phyloP scores from a whole-genome alignment of 2,888 invertebrate genomes.

The Antheraea assamensis region DNA sequence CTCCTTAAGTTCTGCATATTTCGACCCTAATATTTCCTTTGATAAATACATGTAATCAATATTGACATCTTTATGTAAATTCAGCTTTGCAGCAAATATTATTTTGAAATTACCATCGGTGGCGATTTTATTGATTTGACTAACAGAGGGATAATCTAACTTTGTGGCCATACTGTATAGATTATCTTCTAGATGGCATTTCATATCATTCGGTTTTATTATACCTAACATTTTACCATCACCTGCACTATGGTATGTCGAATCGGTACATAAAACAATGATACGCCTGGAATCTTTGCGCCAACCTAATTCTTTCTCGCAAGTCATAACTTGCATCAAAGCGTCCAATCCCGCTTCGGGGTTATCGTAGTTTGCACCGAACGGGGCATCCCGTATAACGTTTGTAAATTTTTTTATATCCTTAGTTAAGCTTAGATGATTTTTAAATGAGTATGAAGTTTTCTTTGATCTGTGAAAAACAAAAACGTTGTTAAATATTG shows the following conservation, averaged over 20 bases:
- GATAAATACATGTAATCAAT: slow-evolving; percentile 79
- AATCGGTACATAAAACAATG: slow-evolving; percentile 90
- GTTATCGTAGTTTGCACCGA: slow-evolving; percentile 83
- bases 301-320: slow-evolving; percentile 88
- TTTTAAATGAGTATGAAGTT: slow-evolving; percentile 79
- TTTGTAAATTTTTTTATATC: slow-evolving; percentile 70
- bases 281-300: slow-evolving; percentile 86
- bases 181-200: slow-evolving; percentile 83
- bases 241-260: slow-evolving; percentile 90
- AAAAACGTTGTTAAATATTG: slow-evolving; percentile 13
- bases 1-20: slow-evolving; percentile 71
- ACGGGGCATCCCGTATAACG: slow-evolving; percentile 26
- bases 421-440: slow-evolving; percentile 86
- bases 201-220: slow-evolving; percentile 85
- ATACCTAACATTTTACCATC: slow-evolving; percentile 89
- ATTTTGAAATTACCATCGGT: slow-evolving; percentile 87
- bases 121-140: slow-evolving; percentile 84
- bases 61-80: slow-evolving; percentile 33
- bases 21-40: slow-evolving; percentile 85
- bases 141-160: slow-evolving; percentile 91
- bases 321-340: slow-evolving; percentile 92
- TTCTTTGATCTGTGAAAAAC: background rate
- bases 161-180: slow-evolving; percentile 78
- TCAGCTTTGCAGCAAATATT: slow-evolving; percentile 86
- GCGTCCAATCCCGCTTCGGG: slow-evolving; percentile 95